phyloP scores from a whole-genome alignment of 1,140 invertebrate genomes.

The Globodera rostochiensis region DNA sequence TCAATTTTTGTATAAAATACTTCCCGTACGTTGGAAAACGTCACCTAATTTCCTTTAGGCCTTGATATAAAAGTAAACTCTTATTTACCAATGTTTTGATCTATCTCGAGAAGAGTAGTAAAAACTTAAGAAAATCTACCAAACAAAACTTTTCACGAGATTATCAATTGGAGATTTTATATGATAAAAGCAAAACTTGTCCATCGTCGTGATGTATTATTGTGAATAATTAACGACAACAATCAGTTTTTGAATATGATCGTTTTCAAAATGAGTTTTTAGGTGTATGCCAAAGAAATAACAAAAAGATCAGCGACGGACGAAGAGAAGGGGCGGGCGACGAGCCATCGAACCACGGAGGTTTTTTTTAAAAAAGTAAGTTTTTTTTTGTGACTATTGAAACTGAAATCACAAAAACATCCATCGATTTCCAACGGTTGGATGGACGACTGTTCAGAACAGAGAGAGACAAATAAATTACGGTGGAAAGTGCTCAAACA shows the following conservation, averaged over 20 bases:
- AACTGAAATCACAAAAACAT: neutral
- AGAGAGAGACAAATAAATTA: slow-evolving; percentile 7
- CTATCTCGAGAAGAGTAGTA: too few species aligned
- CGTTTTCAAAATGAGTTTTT: neutral
- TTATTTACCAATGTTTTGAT: too few species aligned
- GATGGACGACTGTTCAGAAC: neutral
- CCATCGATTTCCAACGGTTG: neutral
- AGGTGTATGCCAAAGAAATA: neutral
- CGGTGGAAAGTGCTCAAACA: slow-evolving; percentile 9
- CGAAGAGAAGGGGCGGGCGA: neutral
- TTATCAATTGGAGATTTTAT: neutral
- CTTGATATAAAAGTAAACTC: too few species aligned
- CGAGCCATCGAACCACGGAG: neutral
- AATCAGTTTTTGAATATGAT: neutral
- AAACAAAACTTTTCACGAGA: neutral
- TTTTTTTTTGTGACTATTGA: neutral
- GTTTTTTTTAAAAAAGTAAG: neutral
- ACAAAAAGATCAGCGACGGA: neutral
- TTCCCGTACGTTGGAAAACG: too few species aligned
- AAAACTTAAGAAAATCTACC: too few species aligned
- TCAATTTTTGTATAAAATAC: neutral
- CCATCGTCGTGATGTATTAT: neutral
- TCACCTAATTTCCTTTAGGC: too few species aligned
- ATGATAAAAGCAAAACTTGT: neutral
- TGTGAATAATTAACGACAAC: neutral